phyloP scores from a whole-genome alignment of 2,113 vertebrate genomes.

The Mystacornis crossleyi region DNA sequence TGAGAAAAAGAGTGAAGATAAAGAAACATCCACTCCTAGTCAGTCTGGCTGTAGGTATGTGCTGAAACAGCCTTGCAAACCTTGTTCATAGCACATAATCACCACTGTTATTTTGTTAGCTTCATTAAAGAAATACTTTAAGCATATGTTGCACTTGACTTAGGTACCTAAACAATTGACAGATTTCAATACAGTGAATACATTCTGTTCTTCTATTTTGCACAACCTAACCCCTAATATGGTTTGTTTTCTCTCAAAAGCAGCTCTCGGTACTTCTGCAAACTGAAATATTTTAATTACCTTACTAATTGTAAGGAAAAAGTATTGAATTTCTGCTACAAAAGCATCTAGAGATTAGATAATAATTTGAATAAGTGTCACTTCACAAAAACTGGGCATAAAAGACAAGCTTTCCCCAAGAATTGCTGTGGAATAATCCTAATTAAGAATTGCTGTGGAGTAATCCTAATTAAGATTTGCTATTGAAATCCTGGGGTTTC shows the following conservation, averaged over 20 bases:
- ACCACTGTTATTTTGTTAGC: neutral
- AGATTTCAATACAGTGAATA: neutral
- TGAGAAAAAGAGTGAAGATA: neutral
- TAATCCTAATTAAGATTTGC: conserved; percentile 15
- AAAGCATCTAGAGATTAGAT: neutral
- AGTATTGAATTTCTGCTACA: neutral
- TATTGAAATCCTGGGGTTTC: neutral
- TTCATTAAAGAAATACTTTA: neutral
- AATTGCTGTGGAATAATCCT: neutral
- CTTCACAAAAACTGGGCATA: neutral
- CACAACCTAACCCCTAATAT: neutral
- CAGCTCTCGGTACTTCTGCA: neutral
- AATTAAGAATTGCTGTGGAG: neutral
- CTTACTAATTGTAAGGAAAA: neutral
- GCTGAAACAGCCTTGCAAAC: neutral
- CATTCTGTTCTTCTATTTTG: neutral
- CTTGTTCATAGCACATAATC: neutral
- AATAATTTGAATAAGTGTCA: neutral
- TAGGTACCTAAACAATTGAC: neutral
- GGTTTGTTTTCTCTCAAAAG: neutral
- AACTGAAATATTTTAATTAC: neutral
- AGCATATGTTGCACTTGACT: neutral
- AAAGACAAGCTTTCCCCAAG: neutral
- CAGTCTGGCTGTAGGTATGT: neutral
- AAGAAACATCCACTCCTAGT: neutral